Evolutionary conservation across 2,113 vertebrate species (phyloP), one percentile per base, ranked within the genome.

Genomic region (Stictonetta naevosa): DNA sequence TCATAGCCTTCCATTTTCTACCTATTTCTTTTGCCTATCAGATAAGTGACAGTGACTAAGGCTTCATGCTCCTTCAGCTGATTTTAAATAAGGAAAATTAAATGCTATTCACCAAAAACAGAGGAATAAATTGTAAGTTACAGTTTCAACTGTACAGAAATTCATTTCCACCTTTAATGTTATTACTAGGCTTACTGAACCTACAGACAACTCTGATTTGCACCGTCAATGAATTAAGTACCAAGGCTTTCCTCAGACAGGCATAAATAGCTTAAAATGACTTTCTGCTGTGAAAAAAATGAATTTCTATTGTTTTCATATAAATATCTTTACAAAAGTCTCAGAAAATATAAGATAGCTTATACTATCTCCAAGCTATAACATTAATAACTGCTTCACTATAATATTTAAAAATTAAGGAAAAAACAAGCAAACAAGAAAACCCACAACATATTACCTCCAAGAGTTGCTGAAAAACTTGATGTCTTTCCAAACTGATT

Each of bases 401-500:
- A 90, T 15, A 86, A 67, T 23, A 12, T n/a, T 66, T 55, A 18
- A 63, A 38, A 52, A 20, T 20, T 7, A 12, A 58, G 19, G 56
- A 18, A 33, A 33, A 63, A 34, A 14, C 33, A 60, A 36, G 10
- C 8, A 40, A 64, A 64, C 38, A 25, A 11, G 28, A 28, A 63
- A 63, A 38, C 15, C 7, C 20, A 58, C 23, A 50, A 52, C 23
- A 28, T 59, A 92, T 97, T 98, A 98, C 98, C 98, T 97, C 96
- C 98, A 94, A 98, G 97, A 26, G 96, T 98, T 81, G 98, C 98
- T 92, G 98, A 95, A 95, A 96, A 97, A 86, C 98, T 98, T 34
- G 98, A 95, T 0, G 98, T 95, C 64, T 97, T 90, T 95, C 98
- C 98, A 97, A 98, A 98, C 26, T 98, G 98, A 92, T 98, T 98